Evolutionary conservation across 2,888 invertebrate genomes (phyloP).

Genomic region (Leucoma salicis): DNA sequence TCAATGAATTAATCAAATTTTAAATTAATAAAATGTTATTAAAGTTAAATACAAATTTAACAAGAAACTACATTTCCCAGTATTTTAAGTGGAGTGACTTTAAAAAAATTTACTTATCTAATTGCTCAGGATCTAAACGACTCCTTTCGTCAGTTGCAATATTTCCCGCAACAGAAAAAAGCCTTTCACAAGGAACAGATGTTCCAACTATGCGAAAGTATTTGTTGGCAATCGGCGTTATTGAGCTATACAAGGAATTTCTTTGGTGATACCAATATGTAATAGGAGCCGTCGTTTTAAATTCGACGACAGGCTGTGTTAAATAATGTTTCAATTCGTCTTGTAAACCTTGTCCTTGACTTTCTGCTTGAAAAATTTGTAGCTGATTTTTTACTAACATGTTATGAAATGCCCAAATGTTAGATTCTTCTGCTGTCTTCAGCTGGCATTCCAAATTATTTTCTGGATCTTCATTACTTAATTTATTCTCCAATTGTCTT

Average conservation of each 20-base stretch:
- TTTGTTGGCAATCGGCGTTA: constrained; percentile 23
- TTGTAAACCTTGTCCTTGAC: constrained; percentile 31
- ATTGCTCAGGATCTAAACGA: constrained; percentile 15
- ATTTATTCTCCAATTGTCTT: constrained; percentile 16
- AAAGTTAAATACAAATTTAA: constrained; percentile 10
- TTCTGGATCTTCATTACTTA: constrained; percentile 15
- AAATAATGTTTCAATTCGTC: constrained; percentile 34
- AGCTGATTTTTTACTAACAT: constrained; percentile 25
- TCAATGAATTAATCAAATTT: constrained; percentile 19
- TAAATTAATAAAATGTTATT: constrained; percentile 11
- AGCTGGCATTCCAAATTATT: constrained; percentile 11
- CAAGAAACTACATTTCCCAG: constrained; percentile 9
- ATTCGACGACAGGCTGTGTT: constrained; percentile 28
- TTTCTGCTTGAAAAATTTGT: constrained; percentile 21
- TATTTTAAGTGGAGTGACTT: constrained; percentile 10
- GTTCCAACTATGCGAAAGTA: constrained; percentile 29
- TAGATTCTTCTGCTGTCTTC: constrained; percentile 9
- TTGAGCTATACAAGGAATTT: constrained; percentile 17
- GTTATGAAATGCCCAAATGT: constrained; percentile 25
- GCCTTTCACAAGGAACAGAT: constrained; percentile 12
- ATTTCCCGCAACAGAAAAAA: constrained; percentile 22
- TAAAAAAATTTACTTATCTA: constrained; percentile 10
- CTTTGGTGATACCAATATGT: constrained; percentile 6
- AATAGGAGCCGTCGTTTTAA: constrained; percentile 25
- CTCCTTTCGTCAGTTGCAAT: constrained; percentile 21